phyloP scores from a whole-genome alignment of 2,113 vertebrate genomes.

The Cebidichthys violaceus region DNA sequence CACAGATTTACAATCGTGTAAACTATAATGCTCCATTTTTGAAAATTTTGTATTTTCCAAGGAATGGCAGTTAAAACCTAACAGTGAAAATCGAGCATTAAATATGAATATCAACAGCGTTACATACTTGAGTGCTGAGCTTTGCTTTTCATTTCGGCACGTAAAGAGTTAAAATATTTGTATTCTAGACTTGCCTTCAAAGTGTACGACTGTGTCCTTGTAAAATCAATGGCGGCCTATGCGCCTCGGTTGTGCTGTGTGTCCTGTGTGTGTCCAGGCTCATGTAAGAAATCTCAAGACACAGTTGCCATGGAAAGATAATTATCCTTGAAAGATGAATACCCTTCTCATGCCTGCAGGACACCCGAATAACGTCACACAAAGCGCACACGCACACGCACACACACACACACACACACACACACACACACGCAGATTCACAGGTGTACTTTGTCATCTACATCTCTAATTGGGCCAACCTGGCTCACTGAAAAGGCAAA shows the following conservation, averaged over 20 bases:
- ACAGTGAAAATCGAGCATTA: background rate
- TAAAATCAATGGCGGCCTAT: conserved; percentile 22
- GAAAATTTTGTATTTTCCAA: no score
- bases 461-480: conserved; percentile 66
- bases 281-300: conserved; percentile 19
- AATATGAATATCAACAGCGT: background rate
- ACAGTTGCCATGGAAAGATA: conserved; percentile 37
- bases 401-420: conserved; percentile 9
- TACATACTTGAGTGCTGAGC: background rate
- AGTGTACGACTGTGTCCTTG: conserved; percentile 25
- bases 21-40: no score
- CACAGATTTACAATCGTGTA: no score
- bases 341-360: conserved; percentile 35
- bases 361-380: conserved; percentile 35
- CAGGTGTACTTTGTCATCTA: conserved; percentile 58
- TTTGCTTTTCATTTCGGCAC: background rate
- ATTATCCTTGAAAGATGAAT: conserved; percentile 58
- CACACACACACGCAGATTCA: background rate
- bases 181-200: conserved; percentile 6
- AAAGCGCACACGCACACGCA: conserved; percentile 23
- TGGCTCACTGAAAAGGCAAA: conserved; percentile 52
- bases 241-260: background rate
- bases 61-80: background rate
- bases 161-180: background rate
- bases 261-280: background rate